Evolutionary conservation across 2,888 invertebrate species (phyloP).

Genomic region (Isotomurus palustris): DNA sequence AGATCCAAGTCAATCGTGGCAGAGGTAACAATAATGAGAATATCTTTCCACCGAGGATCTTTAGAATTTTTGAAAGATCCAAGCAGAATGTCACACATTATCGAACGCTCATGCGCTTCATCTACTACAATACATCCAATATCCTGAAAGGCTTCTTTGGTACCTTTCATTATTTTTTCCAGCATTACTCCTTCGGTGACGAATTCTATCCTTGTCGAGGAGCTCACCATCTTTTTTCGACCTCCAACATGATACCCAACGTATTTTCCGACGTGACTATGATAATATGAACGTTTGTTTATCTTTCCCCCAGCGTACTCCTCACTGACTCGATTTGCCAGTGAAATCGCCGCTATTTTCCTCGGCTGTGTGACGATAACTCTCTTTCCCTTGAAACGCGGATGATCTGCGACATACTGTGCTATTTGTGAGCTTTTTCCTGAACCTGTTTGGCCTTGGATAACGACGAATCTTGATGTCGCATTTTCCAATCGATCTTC

Average conservation of each 20-base stretch:
- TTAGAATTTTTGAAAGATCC: constrained; percentile 49
- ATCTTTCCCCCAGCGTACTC: constrained; percentile 45
- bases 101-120: constrained; percentile 51
- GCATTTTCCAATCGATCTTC: constrained; percentile 44
- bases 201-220: constrained; percentile 48
- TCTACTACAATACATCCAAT: constrained; percentile 49
- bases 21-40: constrained; percentile 50
- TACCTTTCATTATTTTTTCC: constrained; percentile 47
- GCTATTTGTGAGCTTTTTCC: constrained; percentile 51
- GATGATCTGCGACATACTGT: constrained; percentile 49
- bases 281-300: too few species aligned
- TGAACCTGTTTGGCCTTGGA: constrained; percentile 51
- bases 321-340: constrained; percentile 49
- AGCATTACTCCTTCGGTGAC: constrained; percentile 50
- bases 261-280: constrained; percentile 48
- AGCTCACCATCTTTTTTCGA: constrained; percentile 40
- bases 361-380: constrained; percentile 51
- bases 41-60: constrained; percentile 46
- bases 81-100: constrained; percentile 50
- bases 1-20: constrained; percentile 50
- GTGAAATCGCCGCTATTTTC: constrained; percentile 50
- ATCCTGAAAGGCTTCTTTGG: constrained; percentile 45
- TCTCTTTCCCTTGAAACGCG: constrained; percentile 44
- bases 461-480: constrained; percentile 31
- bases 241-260: constrained; percentile 47